Percentiles rank a stretch among this genome's conserved stretches.
Evolutionary conservation across 2,888 invertebrate species (phyloP).

Genomic region (Ochlodes sylvanus): DNA sequence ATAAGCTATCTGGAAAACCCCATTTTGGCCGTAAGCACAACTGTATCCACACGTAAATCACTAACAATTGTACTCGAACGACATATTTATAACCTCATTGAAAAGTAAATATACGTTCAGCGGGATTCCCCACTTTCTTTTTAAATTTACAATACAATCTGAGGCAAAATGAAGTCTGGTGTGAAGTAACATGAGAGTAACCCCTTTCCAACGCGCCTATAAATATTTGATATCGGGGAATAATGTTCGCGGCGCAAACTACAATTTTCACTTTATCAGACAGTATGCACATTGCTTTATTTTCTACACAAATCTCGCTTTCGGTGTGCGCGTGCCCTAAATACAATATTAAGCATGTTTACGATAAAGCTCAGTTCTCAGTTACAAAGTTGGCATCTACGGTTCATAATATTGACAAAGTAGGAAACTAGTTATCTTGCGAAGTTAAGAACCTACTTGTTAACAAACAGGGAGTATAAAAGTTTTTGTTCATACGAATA

Average conservation of each 20-base stretch:
- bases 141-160: background rate
- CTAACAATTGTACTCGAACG: slow-evolving; percentile 3
- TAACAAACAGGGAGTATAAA: background rate
- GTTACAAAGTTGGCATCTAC: background rate
- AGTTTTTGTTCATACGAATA: background rate
- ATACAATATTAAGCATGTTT: slow-evolving; percentile 5
- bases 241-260: slow-evolving; percentile 48
- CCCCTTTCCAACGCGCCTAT: slow-evolving; percentile 49
- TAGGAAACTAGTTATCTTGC: background rate
- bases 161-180: slow-evolving; percentile 11
- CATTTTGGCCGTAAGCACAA: slow-evolving; percentile 39
- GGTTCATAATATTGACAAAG: slow-evolving; percentile 7
- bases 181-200: slow-evolving; percentile 22
- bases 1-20: background rate
- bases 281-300: slow-evolving; percentile 52
- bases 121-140: slow-evolving; percentile 5
- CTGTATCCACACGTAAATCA: slow-evolving; percentile 6
- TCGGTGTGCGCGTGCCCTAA: slow-evolving; percentile 24
- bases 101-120: slow-evolving; percentile 8
- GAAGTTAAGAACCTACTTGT: background rate
- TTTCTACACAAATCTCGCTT: slow-evolving; percentile 50
- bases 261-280: slow-evolving; percentile 57
- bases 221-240: slow-evolving; percentile 68
- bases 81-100: slow-evolving; percentile 10
- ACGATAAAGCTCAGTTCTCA: background rate